phyloP scores from a whole-genome alignment of 2,888 invertebrate species.

The Tubulanus polymorphus region DNA sequence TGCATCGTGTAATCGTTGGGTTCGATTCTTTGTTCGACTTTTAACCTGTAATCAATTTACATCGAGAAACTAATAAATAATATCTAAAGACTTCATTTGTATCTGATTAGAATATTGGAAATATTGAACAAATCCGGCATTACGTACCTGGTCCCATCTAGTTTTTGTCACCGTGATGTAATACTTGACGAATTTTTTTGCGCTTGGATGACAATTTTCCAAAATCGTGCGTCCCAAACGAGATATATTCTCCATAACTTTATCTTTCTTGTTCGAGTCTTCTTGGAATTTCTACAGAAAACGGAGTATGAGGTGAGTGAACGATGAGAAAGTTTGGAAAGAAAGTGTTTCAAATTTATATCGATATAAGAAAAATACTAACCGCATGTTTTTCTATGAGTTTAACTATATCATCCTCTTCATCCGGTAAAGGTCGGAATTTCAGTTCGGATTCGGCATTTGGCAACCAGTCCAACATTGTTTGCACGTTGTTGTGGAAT shows the following conservation, averaged over 20 bases:
- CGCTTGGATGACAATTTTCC: slow-evolving; percentile 49
- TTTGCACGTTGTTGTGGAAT: slow-evolving; percentile 49
- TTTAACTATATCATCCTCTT: slow-evolving; percentile 47
- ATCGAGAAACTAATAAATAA: too few species aligned
- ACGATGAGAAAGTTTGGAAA: background rate
- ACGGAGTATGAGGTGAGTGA: background rate
- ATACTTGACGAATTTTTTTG: slow-evolving; percentile 51
- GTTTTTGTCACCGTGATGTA: slow-evolving; percentile 53
- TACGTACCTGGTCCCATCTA: slow-evolving; percentile 48
- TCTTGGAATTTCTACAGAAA: slow-evolving; percentile 49
- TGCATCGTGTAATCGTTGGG: slow-evolving; percentile 44
- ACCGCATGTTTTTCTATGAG: slow-evolving; percentile 52
- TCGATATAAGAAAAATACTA: background rate
- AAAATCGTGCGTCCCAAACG: slow-evolving; percentile 47
- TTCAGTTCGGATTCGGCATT: slow-evolving; percentile 50
- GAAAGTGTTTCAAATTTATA: too few species aligned
- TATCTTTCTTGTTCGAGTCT: slow-evolving; percentile 43
- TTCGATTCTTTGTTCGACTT: slow-evolving; percentile 35
- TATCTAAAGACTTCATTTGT: too few species aligned
- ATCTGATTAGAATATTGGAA: too few species aligned
- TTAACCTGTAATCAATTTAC: too few species aligned
- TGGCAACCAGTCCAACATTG: slow-evolving; percentile 50
- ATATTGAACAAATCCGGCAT: too few species aligned
- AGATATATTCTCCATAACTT: slow-evolving; percentile 47
- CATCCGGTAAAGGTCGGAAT: slow-evolving; percentile 47